Evolutionary conservation across 2,797 vertebrate genomes (phyloP).

Genomic region (Kryptolebias ocellatus): DNA sequence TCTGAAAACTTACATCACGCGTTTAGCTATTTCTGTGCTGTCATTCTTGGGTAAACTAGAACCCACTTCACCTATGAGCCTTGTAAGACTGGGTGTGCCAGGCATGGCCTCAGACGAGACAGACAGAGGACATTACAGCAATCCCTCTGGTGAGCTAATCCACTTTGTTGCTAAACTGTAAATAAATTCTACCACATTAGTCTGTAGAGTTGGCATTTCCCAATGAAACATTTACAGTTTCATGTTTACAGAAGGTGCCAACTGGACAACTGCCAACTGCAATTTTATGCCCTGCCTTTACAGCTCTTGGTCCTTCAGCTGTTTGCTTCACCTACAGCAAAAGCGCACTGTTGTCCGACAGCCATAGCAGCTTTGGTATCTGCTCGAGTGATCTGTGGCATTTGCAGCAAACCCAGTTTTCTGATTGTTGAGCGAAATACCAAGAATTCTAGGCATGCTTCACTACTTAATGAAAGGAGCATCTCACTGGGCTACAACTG

Average conservation of each 20-base stretch:
- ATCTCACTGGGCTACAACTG: too few species aligned
- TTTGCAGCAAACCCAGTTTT: background rate
- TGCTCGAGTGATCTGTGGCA: background rate
- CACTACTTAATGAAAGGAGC: background rate
- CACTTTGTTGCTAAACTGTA: conserved; percentile 49
- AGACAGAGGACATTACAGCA: conserved; percentile 30
- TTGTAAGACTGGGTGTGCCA: conserved; percentile 47
- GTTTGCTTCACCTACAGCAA: background rate
- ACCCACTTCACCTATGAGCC: background rate
- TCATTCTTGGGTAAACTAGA: too few species aligned
- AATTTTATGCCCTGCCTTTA: background rate
- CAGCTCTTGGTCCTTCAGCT: background rate
- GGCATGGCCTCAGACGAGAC: conserved; percentile 8
- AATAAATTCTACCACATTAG: conserved; percentile 1
- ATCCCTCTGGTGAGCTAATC: conserved; percentile 19
- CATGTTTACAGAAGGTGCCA: background rate
- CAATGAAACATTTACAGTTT: background rate
- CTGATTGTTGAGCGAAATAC: conserved; percentile 16
- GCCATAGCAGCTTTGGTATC: background rate
- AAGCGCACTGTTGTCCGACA: background rate
- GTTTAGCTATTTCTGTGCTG: too few species aligned
- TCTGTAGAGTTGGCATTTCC: background rate
- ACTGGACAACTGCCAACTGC: background rate
- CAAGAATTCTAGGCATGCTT: background rate
- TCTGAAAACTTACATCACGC: too few species aligned